Conservation (phyloP, 2,113 vertebrate genomes). For the Crotalus horridus region DNA sequence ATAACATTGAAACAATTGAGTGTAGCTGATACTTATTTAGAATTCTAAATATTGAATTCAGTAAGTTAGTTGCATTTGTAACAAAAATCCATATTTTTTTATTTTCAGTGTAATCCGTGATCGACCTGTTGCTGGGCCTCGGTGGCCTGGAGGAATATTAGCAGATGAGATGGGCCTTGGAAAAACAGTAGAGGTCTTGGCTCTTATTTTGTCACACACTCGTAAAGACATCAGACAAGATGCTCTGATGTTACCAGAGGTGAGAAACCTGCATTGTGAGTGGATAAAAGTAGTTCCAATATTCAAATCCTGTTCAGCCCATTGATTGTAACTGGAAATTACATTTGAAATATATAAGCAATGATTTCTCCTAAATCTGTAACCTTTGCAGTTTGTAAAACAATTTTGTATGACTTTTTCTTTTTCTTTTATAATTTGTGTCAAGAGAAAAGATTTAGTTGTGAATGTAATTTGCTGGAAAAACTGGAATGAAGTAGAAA, state of each 20-base stretch:
- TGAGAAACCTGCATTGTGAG: conserved; percentile 56
- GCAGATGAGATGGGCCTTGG: conserved; percentile 99
- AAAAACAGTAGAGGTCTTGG: conserved; percentile 96
- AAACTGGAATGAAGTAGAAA: background rate
- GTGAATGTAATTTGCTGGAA: background rate
- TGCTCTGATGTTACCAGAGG: conserved; percentile 83
- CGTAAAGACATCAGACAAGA: conserved; percentile 81
- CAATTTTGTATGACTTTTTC: background rate
- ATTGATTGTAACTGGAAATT: background rate
- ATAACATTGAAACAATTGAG: background rate
- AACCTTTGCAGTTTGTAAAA: background rate
- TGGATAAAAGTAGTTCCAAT: background rate
- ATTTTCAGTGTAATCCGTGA: conserved; percentile 84
- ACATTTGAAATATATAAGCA: background rate
- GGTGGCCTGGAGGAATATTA: conserved; percentile 94
- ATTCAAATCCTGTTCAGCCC: background rate
- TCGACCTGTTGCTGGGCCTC: conserved; percentile 81
- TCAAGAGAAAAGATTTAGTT: background rate
- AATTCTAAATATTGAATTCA: background rate
- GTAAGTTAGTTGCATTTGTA: background rate
- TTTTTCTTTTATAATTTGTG: background rate
- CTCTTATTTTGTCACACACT: conserved; percentile 88
- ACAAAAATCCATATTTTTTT: conserved; percentile 23
- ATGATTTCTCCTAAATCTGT: background rate
- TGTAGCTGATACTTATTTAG: background rate